Percentiles rank a stretch among this genome's conserved stretches.
Conservation (phyloP, 2,113 vertebrate genomes). For the Heloderma charlesbogerti region DNA sequence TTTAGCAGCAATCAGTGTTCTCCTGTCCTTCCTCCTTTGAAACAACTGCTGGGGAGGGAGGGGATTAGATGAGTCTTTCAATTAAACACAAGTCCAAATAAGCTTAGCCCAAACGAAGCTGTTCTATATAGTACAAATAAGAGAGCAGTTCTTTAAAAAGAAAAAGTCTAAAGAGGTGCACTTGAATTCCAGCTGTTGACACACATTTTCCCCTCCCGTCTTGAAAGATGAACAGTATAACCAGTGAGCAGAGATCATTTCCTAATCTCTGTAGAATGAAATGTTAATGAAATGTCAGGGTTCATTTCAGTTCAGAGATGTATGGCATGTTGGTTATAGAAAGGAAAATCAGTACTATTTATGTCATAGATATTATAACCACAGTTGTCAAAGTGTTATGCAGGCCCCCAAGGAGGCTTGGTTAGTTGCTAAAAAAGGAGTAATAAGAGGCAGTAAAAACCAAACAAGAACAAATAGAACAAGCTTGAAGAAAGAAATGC, state of each 20-base stretch:
- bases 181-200: conserved; percentile 1
- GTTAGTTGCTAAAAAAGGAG: neutral
- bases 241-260: neutral
- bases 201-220: neutral
- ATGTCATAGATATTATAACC: neutral
- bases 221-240: neutral
- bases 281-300: conserved; percentile 2
- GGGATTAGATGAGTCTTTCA: neutral
- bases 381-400: conserved; percentile 2
- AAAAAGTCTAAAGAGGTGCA: neutral
- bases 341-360: neutral
- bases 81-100: neutral
- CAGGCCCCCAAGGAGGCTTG: neutral
- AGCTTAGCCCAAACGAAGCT: neutral
- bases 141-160: neutral
- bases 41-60: neutral
- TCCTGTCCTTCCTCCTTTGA: neutral
- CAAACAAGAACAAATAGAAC: neutral
- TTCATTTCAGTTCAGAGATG: conserved; percentile 18
- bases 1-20: neutral
- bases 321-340: neutral
- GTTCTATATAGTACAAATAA: neutral
- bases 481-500: conserved; percentile 6
- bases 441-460: neutral
- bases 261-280: neutral